A percentile compares a stretch with the other conserved stretches of the same genome.
Conservation (phyloP, 2,797 vertebrate genomes). For the Hippocampus kuda region DNA sequence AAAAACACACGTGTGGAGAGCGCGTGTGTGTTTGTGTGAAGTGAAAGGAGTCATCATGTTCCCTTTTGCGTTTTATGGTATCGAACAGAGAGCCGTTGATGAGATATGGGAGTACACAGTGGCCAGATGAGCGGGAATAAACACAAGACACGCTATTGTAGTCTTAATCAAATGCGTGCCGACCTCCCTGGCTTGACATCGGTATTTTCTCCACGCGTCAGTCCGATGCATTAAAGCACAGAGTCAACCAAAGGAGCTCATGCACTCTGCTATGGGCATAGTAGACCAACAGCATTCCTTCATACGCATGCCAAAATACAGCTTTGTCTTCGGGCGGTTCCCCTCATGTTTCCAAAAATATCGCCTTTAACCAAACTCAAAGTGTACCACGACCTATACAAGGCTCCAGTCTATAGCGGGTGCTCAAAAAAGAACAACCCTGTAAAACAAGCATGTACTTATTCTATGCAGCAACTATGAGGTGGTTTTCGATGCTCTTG, state of each 20-base stretch:
- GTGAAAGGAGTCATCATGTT: background rate
- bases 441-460: slow-evolving; percentile 6
- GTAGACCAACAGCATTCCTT: background rate
- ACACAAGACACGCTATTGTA: background rate
- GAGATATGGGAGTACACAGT: background rate
- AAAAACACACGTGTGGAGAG: slow-evolving; percentile 2
- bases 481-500: background rate
- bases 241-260: background rate
- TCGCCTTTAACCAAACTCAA: slow-evolving; percentile 4
- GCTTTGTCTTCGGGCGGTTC: background rate
- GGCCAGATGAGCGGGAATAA: background rate
- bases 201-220: background rate
- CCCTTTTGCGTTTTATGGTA: background rate
- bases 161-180: background rate
- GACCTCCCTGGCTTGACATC: background rate
- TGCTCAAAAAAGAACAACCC: background rate
- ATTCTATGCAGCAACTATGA: background rate
- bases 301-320: background rate
- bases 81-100: background rate
- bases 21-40: slow-evolving; percentile 9
- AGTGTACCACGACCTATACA: background rate
- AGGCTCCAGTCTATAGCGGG: background rate
- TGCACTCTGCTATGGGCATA: background rate
- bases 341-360: slow-evolving; percentile 3
- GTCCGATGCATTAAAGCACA: background rate